Evolutionary conservation across 2,113 vertebrate genomes (phyloP).

Genomic region (Perca schrenkii): DNA sequence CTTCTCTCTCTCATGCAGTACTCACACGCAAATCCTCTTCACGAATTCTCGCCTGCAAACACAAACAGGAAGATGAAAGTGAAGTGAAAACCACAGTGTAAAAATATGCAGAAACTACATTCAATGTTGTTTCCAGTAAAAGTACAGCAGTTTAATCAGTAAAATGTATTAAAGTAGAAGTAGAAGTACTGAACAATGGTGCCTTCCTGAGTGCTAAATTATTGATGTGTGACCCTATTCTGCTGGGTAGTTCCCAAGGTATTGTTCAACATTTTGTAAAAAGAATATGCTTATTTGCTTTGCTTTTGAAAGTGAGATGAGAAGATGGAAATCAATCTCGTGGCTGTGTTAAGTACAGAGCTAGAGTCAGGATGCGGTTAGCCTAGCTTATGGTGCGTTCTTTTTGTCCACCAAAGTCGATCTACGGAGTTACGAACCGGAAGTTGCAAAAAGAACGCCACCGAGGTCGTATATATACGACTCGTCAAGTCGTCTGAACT

Average conservation of each 20-base stretch:
- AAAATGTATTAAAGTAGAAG: not conserved
- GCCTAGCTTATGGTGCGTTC: not conserved
- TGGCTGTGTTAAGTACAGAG: not conserved
- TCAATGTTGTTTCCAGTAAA: not conserved
- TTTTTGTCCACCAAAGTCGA: too few relatives aligned
- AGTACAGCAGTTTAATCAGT: not conserved
- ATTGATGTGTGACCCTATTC: slow-evolving; percentile 27
- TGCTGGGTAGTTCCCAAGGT: not conserved
- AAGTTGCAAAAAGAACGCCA: too few relatives aligned
- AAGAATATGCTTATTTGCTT: not conserved
- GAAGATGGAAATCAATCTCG: not conserved
- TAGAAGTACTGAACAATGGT: not conserved
- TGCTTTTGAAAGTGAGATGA: not conserved
- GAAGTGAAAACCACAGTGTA: not conserved
- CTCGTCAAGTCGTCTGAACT: too few relatives aligned
- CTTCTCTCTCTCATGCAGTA: not conserved
- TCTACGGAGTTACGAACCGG: too few relatives aligned
- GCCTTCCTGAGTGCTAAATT: slow-evolving; percentile 7
- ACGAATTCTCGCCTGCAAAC: not conserved
- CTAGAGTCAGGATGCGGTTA: not conserved
- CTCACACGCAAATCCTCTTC: not conserved
- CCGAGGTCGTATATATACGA: too few relatives aligned
- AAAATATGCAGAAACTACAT: not conserved
- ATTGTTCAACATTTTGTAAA: not conserved
- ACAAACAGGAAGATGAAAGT: not conserved